Evolutionary conservation across 2,113 vertebrate genomes (phyloP), one percentile per base, ranked within the genome.

Genomic region (Electrona antarctica): DNA sequence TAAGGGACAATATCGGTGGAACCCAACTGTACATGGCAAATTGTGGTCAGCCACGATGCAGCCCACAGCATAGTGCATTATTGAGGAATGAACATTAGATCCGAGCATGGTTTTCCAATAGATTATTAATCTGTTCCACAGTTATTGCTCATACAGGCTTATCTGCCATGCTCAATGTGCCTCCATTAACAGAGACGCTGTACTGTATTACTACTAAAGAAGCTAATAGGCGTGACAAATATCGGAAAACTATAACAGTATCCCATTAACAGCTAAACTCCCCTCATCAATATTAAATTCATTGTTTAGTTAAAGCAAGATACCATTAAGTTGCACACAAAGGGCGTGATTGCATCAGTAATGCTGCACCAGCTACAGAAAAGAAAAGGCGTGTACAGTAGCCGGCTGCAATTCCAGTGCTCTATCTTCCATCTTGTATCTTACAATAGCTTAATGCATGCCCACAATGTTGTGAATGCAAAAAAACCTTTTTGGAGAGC

Each of bases 231-330:
- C 64, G 58, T 10, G 64, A 80, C 74, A 78, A 51, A 69, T 54
- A 73, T 21, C 51, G 66, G 66, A 73, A 58, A 77, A 79, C 41
- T 77, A 69, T 60, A 55, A 13, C 63, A 56, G 14, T 70, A 67
- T 78, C 33, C 47, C 55, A 79, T 84, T 63, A 83, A 74, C 69
- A 58, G 69, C 33, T 88, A 83, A 83, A 85, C 78, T 74, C 60
- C 60, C 70, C 64, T 85, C 77, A 87, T 83, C 57, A 86, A 88
- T 88, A 83, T 76, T 85, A 75, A 71, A 82, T 80, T 58, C 78
- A 65, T 74, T 77, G 73, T 56, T 78, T 77, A 83, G 67, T 41
- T 71, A 69, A 77, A 69, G 74, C 78, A 76, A 75, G 67, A 79
- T 87, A 76, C 47, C 47, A 67, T 79, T 60, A 64, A 21, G 67